Evolutionary conservation across 2,888 invertebrate genomes (phyloP), one percentile per base, ranked within the genome.

Genomic region (Zygaena filipendulae): DNA sequence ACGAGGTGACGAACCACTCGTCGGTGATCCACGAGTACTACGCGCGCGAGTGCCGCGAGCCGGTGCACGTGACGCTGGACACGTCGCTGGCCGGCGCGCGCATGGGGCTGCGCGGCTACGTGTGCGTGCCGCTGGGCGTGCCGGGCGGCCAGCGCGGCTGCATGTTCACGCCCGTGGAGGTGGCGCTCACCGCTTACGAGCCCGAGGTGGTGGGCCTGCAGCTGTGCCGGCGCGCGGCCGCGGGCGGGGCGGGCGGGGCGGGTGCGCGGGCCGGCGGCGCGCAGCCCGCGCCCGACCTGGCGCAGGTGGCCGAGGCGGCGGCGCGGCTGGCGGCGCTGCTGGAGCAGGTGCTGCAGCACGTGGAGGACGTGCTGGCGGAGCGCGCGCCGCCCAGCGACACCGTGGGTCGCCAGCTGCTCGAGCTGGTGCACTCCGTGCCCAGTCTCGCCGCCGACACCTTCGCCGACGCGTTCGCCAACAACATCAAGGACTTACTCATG

Each of bases 1-100:
- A 93, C 46, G 97, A 98, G 70, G 95, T 99, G 21, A 96, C 97
- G 1, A 95, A 94, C 58, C 97, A 97, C 74, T 97, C 97, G 29
- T 93, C 95, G 0, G 92, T 97, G 29, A 97, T 97, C 60, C 97
- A 97, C 57, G 97, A 97, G 63, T 97, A 97, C 75, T 97, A 97
- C 68, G 87, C 95, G 7, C 86, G 96, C 38, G 97, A 97, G 75
- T 94, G 95, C 60, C 91, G 91, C 50, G 91, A 91, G 68, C 97
- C 97, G 0, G 90, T 99, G 23, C 97, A 98, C 67, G 83, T 99
- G 45, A 97, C 97, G 8, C 86, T 99, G 29, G 98, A 99, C 69
- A 97, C 97, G 3, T 90, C 92, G 12, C 82, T 97, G 42, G 86
- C 87, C 43, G 90, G 91, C 22, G 90, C 87, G 13, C 88, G 92